Conservation (phyloP, 2,113 vertebrate genomes). For the Ammodytes dubius region DNA sequence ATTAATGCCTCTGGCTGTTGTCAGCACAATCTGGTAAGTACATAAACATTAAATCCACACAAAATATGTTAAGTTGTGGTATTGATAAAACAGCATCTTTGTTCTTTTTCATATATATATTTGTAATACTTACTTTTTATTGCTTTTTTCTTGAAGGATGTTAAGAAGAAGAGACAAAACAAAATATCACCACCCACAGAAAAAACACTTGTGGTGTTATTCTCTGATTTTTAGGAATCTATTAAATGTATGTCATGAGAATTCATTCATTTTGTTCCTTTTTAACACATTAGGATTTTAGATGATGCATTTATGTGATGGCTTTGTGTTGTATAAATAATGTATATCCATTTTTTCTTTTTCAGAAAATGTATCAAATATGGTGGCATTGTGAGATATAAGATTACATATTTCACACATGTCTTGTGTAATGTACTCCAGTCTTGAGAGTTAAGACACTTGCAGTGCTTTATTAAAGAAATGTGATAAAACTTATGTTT, state of each 20-base stretch:
- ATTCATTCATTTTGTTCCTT: neutral
- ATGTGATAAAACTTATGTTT: neutral
- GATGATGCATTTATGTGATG: neutral
- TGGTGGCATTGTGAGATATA: neutral
- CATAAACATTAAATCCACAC: neutral
- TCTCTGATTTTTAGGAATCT: constrained; percentile 38
- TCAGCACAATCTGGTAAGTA: constrained; percentile 87
- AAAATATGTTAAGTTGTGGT: neutral
- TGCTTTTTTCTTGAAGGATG: constrained; percentile 74
- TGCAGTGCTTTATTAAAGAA: neutral
- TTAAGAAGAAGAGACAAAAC: constrained; percentile 79
- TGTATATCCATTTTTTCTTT: no score
- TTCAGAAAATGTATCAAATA: no score
- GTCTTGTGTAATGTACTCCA: neutral
- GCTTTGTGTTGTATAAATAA: neutral
- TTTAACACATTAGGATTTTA: neutral
- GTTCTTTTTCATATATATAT: no score
- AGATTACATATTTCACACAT: neutral
- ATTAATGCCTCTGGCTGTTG: constrained; percentile 81
- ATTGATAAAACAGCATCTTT: neutral
- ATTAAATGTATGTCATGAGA: neutral
- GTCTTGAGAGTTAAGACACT: neutral
- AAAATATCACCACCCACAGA: constrained; percentile 79
- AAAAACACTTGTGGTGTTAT: constrained; percentile 40
- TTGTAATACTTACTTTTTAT: neutral